Percentiles rank a stretch among this genome's conserved stretches.
These are phyloP conservation scores for Raja brachyura DNA, from an alignment of 2,113 vertebrate genomes.

Conservation along the genomic window DNA sequence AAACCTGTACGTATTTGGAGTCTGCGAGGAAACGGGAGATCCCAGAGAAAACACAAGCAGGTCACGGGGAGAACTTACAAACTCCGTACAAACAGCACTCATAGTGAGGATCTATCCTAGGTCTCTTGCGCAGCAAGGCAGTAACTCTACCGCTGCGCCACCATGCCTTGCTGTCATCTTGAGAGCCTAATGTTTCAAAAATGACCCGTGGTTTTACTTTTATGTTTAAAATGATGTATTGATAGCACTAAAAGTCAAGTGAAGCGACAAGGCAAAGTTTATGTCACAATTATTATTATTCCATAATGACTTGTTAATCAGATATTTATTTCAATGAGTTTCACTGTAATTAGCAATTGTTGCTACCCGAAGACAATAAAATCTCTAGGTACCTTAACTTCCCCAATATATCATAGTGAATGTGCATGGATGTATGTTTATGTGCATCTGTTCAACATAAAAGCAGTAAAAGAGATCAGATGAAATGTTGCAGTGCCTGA, in stretches of 20 bases:
- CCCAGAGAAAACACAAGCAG: too few species aligned
- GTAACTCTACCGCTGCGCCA: too few species aligned
- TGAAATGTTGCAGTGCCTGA: background rate
- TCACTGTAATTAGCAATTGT: background rate
- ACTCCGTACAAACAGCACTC: too few species aligned
- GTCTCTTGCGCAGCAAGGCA: too few species aligned
- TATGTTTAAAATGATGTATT: too few species aligned
- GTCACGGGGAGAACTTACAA: too few species aligned
- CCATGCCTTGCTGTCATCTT: background rate
- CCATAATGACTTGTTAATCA: background rate
- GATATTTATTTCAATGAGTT: background rate
- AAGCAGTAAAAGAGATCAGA: background rate
- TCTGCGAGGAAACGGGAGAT: too few species aligned
- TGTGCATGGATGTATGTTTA: background rate
- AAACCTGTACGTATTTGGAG: too few species aligned
- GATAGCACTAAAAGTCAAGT: background rate
- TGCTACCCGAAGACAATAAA: background rate
- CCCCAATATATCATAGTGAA: background rate
- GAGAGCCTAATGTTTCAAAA: background rate
- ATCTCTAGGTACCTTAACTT: background rate
- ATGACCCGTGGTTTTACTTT: background rate
- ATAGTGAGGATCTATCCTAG: too few species aligned
- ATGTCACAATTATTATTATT: background rate
- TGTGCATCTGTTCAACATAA: background rate
- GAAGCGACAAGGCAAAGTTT: background rate